These are phyloP conservation scores for Xylocampa areola DNA, from an alignment of 2,888 invertebrate species.

Conservation along the genomic window DNA sequence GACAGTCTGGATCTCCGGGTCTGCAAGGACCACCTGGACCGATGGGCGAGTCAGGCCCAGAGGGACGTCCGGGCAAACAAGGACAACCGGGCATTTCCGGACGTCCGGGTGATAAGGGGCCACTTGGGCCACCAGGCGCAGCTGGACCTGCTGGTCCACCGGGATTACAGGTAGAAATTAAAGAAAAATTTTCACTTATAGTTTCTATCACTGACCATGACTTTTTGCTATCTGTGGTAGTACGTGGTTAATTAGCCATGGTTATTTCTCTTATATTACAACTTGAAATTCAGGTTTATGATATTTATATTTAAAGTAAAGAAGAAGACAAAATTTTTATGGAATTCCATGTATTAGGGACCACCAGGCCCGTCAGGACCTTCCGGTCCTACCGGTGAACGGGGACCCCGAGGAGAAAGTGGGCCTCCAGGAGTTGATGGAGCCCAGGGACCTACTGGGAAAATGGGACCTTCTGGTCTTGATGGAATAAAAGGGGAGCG, in stretches of 20 bases:
- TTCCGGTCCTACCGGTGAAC: conserved; percentile 92
- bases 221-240: too few species aligned
- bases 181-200: not conserved
- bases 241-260: too few species aligned
- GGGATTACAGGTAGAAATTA: conserved; percentile 91
- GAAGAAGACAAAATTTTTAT: not conserved
- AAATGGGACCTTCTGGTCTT: conserved; percentile 93
- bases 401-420: conserved; percentile 92
- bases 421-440: conserved; percentile 94
- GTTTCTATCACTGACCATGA: not conserved
- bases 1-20: conserved; percentile 91
- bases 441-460: conserved; percentile 93
- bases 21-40: conserved; percentile 92
- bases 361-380: conserved; percentile 91
- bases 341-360: conserved; percentile 86
- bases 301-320: too few species aligned
- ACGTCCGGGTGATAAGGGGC: conserved; percentile 94
- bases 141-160: conserved; percentile 92
- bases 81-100: conserved; percentile 93
- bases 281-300: too few species aligned
- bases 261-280: too few species aligned
- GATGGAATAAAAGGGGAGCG: conserved; percentile 92
- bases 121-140: conserved; percentile 91
- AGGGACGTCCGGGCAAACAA: conserved; percentile 91
- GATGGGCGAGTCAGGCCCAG: conserved; percentile 89